Percentiles rank a stretch among this genome's conserved stretches.
Conservation (phyloP, 2,888 invertebrate species). For the Plebejus melissa region DNA sequence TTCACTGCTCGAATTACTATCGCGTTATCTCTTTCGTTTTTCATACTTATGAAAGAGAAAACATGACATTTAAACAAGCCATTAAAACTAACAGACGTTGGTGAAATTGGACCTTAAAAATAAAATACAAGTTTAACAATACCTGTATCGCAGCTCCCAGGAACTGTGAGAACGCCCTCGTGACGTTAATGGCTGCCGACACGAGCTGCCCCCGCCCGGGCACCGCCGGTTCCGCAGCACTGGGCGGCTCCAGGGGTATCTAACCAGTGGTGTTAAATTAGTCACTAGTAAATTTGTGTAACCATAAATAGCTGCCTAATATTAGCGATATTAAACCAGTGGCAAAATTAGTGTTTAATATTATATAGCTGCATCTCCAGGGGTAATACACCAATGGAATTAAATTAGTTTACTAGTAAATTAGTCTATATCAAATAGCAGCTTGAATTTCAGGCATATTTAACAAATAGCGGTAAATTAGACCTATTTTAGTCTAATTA, state of each 20-base stretch:
- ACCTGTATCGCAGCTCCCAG: constrained; percentile 89
- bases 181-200: constrained; percentile 86
- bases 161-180: constrained; percentile 87
- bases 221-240: constrained; percentile 57
- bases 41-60: too few relatives aligned
- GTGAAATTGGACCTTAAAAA: too few relatives aligned
- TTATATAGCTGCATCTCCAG: background rate
- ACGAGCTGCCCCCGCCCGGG: constrained; percentile 77
- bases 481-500: too few relatives aligned
- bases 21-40: too few relatives aligned
- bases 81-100: too few relatives aligned
- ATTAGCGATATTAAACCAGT: background rate
- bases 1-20: too few relatives aligned
- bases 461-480: too few relatives aligned
- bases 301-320: background rate
- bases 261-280: constrained; percentile 38
- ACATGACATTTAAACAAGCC: too few relatives aligned
- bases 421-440: constrained; percentile 25
- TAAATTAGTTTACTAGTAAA: background rate
- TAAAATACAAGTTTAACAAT: constrained; percentile 24
- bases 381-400: background rate
- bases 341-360: background rate
- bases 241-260: constrained; percentile 74
- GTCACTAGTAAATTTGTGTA: background rate
- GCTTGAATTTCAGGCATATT: too few relatives aligned